Evolutionary conservation across 2,888 invertebrate genomes (phyloP).

Genomic region (Eupithecia subumbrata): DNA sequence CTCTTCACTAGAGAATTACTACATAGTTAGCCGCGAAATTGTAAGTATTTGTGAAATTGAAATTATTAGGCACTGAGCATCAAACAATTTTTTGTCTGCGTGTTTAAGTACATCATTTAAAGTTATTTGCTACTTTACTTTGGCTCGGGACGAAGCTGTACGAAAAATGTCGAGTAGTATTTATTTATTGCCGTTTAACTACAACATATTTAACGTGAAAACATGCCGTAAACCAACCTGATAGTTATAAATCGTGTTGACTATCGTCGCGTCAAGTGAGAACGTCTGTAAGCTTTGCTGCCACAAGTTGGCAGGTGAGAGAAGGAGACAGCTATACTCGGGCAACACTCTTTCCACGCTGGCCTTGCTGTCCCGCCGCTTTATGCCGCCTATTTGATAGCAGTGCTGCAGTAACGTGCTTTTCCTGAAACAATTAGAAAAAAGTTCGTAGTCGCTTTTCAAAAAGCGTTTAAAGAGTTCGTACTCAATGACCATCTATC

Average conservation of each 20-base stretch:
- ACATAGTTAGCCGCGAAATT: not conserved
- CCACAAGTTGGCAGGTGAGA: constrained; percentile 98
- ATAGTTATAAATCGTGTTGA: constrained; percentile 92
- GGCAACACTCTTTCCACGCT: constrained; percentile 89
- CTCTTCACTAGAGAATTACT: too few species aligned
- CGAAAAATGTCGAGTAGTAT: not conserved
- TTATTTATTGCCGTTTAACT: not conserved
- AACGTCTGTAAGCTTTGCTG: constrained; percentile 91
- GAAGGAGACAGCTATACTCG: constrained; percentile 94
- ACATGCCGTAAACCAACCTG: constrained; percentile 84
- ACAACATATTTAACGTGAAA: not conserved
- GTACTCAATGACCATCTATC: not conserved
- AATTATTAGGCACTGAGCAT: too few species aligned
- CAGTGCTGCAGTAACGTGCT: constrained; percentile 92
- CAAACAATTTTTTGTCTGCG: too few species aligned
- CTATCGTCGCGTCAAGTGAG: constrained; percentile 90
- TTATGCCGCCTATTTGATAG: constrained; percentile 92
- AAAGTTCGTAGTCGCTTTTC: not conserved
- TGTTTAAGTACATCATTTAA: too few species aligned
- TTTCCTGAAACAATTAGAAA: constrained; percentile 83
- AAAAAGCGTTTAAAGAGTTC: not conserved
- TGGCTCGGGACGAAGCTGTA: too few species aligned
- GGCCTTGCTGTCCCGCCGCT: constrained; percentile 82
- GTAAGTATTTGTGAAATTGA: too few species aligned
- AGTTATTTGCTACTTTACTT: too few species aligned